phyloP scores from a whole-genome alignment of 37 sponge, comb jelly and placozoan species.

The Beroe ovata region DNA sequence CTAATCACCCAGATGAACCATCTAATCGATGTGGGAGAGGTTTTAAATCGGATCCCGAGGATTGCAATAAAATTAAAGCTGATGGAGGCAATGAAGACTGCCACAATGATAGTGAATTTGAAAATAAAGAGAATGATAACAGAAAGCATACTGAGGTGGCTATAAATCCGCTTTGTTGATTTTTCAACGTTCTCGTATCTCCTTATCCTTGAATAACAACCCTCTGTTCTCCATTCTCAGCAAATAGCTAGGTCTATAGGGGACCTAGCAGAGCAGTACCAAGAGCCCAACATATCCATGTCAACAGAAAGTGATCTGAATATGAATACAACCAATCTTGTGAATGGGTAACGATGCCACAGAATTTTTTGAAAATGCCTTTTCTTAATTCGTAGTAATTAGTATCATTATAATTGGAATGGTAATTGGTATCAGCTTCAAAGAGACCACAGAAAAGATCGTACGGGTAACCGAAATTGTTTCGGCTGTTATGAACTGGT shows the following conservation, averaged over 20 bases:
- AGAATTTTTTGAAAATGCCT: too few relatives aligned
- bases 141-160: background rate
- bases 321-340: background rate
- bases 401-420: too few relatives aligned
- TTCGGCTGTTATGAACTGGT: background rate
- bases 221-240: too few relatives aligned
- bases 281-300: background rate
- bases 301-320: background rate
- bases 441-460: background rate
- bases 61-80: background rate
- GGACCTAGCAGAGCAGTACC: background rate
- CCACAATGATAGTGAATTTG: background rate
- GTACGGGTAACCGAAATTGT: background rate
- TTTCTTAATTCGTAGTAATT: too few relatives aligned
- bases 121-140: background rate
- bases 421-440: too few relatives aligned
- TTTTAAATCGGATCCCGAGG: background rate
- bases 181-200: too few relatives aligned
- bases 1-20: conserved; percentile 32
- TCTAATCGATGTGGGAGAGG: background rate
- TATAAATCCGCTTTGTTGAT: too few relatives aligned
- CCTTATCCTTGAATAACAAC: too few relatives aligned
- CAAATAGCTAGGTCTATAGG: too few relatives aligned
- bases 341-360: too few relatives aligned
- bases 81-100: background rate